phyloP scores from a whole-genome alignment of 2,113 vertebrate species.

The Hucho hucho region DNA sequence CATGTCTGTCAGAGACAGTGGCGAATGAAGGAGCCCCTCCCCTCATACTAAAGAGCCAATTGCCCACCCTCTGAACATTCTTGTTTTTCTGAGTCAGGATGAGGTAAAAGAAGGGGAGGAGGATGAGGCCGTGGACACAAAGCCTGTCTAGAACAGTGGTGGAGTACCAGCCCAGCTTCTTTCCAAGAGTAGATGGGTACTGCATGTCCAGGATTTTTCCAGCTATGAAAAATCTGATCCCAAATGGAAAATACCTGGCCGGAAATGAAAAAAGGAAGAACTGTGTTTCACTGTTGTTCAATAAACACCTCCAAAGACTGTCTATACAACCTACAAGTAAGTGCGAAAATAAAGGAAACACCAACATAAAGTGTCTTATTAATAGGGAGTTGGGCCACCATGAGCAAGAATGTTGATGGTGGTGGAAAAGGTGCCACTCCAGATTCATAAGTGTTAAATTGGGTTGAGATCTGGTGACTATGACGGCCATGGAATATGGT shows the following conservation, averaged over 20 bases:
- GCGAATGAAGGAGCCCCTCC: too few species aligned
- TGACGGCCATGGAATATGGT: too few species aligned
- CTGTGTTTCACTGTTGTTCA: background rate
- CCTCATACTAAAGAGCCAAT: too few species aligned
- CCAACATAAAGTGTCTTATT: too few species aligned
- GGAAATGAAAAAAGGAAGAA: background rate
- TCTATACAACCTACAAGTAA: background rate
- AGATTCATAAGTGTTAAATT: too few species aligned
- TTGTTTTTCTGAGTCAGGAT: slow-evolving; percentile 80
- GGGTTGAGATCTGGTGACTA: too few species aligned
- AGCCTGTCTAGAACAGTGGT: slow-evolving; percentile 81
- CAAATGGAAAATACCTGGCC: slow-evolving; percentile 87
- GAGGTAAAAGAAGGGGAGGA: slow-evolving; percentile 79
- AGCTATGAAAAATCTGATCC: slow-evolving; percentile 57
- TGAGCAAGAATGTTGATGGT: too few species aligned
- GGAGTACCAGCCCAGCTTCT: slow-evolving; percentile 83
- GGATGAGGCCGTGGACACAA: slow-evolving; percentile 74
- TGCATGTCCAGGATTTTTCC: slow-evolving; percentile 65
- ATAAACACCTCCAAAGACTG: background rate
- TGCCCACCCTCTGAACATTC: too few species aligned
- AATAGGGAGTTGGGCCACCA: too few species aligned
- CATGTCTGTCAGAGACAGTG: too few species aligned
- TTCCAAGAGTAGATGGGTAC: slow-evolving; percentile 64
- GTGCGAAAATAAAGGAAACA: too few species aligned
- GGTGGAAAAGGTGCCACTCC: too few species aligned